Base-by-base conservation (phyloP, 1,140 invertebrate species). In the Homarus americanus region DNA sequence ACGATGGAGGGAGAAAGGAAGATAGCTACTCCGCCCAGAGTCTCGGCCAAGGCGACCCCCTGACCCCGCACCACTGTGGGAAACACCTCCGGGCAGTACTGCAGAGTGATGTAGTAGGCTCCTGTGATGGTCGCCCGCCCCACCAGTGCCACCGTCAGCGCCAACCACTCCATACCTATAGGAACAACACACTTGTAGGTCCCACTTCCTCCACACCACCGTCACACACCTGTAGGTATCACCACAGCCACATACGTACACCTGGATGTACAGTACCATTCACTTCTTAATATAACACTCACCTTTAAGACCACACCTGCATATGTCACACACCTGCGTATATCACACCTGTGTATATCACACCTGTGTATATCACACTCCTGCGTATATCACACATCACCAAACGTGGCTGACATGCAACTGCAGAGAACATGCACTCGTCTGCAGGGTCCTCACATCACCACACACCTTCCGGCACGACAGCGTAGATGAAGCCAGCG, bases 41-140 rank as follows among this genome's bases (percentile, higher is more conserved):
- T 91, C 32, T 93, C 93, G 3, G 87, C 53, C 36, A 93, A 34
- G 24, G 93, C 93, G 32, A 93, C 83, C 5, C 93, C 92, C 84
- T 93, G 92, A 0, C 93, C 93, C 34, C 93, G 94, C 0, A 98
- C 97, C 0, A 98, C 97, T 0, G 97, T 98, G 1, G 97, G 97
- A 17, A 98, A 93, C 0, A 98, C 94, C 94, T 98, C 97, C 0
- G 97, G 97, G 0, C 97, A 97, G 94, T 97, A 98, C 93, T 98
- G 97, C 0, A 98, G 95, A 0, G 97, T 97, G 82, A 98, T 98
- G 93, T 98, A 98, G 94, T 98, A 98, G 0, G 97, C 97, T 44
- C 97, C 97, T 92, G 98, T 98, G 24, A 98, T 96, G 90, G 96
- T 96, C 92, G 98, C 97, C 40, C 97, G 94, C 1, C 97, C 97